Evolutionary conservation across 2,888 invertebrate species (phyloP), one percentile per base, ranked within the genome.

Genomic region (Chloroclystis v-ata): DNA sequence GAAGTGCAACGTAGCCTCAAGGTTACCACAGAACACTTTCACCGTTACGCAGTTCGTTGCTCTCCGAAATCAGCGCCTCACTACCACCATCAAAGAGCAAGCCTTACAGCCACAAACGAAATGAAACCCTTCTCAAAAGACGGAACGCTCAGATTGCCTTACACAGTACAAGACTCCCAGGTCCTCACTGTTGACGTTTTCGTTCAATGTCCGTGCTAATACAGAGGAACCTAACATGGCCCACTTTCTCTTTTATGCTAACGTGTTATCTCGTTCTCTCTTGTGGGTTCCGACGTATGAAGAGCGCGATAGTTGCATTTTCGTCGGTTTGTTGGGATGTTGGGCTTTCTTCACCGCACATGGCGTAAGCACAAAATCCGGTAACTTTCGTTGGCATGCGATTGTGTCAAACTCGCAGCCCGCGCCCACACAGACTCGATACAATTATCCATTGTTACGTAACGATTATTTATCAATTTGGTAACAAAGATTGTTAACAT

Each of bases 171-270:
- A 60, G 48, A 53, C 47, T 57, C 54, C 52, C 64, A 75, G 73
- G 75, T 78, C 65, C 67, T 74, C 75, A 75, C 72, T 76, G 67
- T 72, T 79, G 76, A 74, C 77, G 80, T 82, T 81, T 78, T 82
- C 82, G 84, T 85, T 81, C 85, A 82, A 81, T 82, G 84, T 79
- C 80, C 83, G 78, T 78, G 81, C 71, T 83, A 85, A 86, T 78
- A 83, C 72, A 76, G 79, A 78, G 84, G 81, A 86, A 85, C 86
- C 75, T 83, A 87, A 82, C 83, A 75, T 86, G 86, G 84, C 87
- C 86, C 86, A 86, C 87, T 87, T 87, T 87, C 87, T 87, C 87
- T 87, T 86, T 87, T 85, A 83, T 81, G 75, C 78, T 71, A 71
- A 72, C 66, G 70, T 20, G 20, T 70, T 61, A 78, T 85, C 82